Base-by-base conservation (phyloP, 2,113 vertebrate species). In the Chamaea fasciata region DNA sequence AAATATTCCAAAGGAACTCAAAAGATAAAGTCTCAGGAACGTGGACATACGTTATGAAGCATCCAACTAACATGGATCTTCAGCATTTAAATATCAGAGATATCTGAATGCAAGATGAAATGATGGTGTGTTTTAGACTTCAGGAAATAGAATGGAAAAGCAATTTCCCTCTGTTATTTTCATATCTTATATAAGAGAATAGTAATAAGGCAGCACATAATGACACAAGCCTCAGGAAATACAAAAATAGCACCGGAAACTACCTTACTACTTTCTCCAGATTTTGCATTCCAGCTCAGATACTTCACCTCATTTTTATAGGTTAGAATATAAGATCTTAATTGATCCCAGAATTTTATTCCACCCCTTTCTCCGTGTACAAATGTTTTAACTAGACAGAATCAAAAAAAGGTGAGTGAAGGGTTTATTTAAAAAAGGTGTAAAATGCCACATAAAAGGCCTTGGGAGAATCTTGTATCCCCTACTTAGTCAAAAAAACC, bases 251-350 rank as follows among this genome's bases (percentile, higher is more conserved):
- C 71, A 68, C 77, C 81, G 80, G 91, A 96, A 94, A 78, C 75
- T 92, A 89, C 87, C 87, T 93, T 81, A 49, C 68, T 86, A 70
- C 77, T 92, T 96, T 83, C 82, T 91, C 84, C 92, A 80, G 68
- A 79, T 71, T 96, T 46, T 73, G 83, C 90, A 96, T 97, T 96
- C 95, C 96, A 91, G 69, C 65, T 92, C 70, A 87, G 93, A 96
- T 86, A 90, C 44, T 93, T 95, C 88, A 91, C 78, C 83, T 91
- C 81, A 37, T 64, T 92, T 90, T 42, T 77, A 79, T 39, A 84
- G 77, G 90, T 93, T 84, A 95, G n/a, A 85, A 81, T 35, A 41
- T 17, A 91, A 90, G 86, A 92, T 56, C 19, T 75, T 33, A 78
- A 67, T n/a, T 50, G 37, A 41, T 46, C 69, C 31, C 27, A 70